Evolutionary conservation across 2,797 vertebrate genomes (phyloP).

Genomic region (Limosa lapponica): DNA sequence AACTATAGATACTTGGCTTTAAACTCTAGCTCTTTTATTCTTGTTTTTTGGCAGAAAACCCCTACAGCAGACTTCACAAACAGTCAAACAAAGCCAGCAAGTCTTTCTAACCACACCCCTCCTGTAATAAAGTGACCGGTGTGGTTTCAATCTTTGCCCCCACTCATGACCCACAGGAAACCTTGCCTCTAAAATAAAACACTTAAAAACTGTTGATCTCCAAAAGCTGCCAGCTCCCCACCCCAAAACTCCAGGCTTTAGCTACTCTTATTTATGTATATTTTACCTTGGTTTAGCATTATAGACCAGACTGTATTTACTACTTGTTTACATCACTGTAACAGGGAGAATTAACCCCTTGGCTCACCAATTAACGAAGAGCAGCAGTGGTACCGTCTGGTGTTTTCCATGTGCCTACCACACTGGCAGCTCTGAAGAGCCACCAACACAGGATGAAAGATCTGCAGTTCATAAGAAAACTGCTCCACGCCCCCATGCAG

Average conservation of each 20-base stretch:
- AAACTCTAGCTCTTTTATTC: background rate
- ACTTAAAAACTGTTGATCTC: background rate
- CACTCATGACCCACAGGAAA: background rate
- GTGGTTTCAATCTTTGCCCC: background rate
- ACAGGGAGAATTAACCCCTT: background rate
- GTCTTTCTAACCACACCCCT: background rate
- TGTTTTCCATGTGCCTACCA: background rate
- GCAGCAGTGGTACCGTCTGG: background rate
- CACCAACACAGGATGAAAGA: slow-evolving; percentile 14
- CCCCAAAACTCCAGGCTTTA: background rate
- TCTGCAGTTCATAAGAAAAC: background rate
- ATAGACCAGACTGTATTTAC: background rate
- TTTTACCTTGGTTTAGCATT: background rate
- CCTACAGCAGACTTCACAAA: background rate
- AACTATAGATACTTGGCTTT: background rate
- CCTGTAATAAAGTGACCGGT: background rate
- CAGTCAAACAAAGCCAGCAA: background rate
- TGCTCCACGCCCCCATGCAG: background rate
- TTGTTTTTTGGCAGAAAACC: background rate
- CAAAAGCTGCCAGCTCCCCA: background rate
- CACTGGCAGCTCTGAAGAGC: background rate
- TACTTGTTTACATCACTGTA: background rate
- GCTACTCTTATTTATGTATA: background rate
- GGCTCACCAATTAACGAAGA: background rate
- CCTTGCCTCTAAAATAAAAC: background rate